Evolutionary conservation across 2,113 vertebrate species (phyloP).

Genomic region (Pangasianodon hypophthalmus): DNA sequence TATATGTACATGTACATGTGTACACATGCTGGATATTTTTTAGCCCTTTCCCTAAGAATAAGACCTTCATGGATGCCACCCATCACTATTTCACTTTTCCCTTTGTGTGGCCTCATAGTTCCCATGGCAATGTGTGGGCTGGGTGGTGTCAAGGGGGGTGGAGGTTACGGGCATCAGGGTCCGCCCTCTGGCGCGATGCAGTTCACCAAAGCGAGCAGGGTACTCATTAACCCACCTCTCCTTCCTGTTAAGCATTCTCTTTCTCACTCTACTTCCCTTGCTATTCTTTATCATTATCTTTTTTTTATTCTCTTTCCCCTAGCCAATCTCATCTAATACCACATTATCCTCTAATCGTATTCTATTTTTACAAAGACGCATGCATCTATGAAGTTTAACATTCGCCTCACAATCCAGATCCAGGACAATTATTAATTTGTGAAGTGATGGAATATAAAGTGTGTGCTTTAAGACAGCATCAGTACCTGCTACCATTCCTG

Average conservation of each 20-base stretch:
- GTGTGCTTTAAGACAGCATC: neutral
- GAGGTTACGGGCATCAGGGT: slow-evolving; percentile 72
- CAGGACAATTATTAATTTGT: neutral
- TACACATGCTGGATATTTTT: neutral
- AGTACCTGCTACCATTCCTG: slow-evolving; percentile 90
- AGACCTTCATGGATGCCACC: neutral
- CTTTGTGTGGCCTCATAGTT: slow-evolving; percentile 72
- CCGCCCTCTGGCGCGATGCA: slow-evolving; percentile 45
- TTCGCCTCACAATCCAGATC: neutral
- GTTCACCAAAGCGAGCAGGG: slow-evolving; percentile 61
- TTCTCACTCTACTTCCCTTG: slow-evolving; percentile 7
- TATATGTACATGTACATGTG: neutral
- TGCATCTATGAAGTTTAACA: neutral
- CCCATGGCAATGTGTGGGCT: slow-evolving; percentile 77
- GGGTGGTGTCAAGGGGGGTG: slow-evolving; percentile 36
- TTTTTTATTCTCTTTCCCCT: neutral
- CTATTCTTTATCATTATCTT: neutral
- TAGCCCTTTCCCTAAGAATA: slow-evolving; percentile 44
- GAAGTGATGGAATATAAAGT: neutral
- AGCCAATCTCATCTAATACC: neutral
- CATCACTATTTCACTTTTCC: slow-evolving; percentile 38
- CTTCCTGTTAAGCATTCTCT: slow-evolving; percentile 64
- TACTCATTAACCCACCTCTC: slow-evolving; percentile 75
- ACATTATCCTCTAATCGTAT: neutral
- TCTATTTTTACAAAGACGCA: neutral